phyloP scores from a whole-genome alignment of 2,888 invertebrate genomes.

The Tridacna crocea region DNA sequence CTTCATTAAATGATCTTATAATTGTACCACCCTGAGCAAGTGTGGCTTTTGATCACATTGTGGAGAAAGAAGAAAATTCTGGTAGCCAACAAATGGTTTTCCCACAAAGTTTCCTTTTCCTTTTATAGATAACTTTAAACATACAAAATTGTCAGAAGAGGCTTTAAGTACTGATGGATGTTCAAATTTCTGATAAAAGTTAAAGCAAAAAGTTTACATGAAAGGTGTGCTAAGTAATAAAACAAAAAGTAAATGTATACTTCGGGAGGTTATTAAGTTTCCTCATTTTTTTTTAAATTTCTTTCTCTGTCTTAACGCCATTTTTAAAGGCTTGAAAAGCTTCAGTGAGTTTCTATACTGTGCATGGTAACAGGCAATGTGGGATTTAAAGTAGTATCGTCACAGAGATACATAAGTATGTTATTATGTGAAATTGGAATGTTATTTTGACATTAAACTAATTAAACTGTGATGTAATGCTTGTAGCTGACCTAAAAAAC shows the following conservation, averaged over 20 bases:
- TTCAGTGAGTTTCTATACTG: constrained; percentile 7
- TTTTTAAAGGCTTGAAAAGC: constrained; percentile 20
- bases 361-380: constrained; percentile 8
- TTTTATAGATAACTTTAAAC: not conserved
- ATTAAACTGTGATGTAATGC: too few species aligned
- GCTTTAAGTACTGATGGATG: not conserved
- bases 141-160: not conserved
- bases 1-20: too few species aligned
- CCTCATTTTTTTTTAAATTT: not conserved
- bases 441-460: too few species aligned
- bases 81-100: not conserved
- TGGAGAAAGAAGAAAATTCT: not conserved
- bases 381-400: not conserved
- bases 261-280: constrained; percentile 2
- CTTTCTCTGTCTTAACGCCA: constrained; percentile 4
- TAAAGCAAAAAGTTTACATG: not conserved
- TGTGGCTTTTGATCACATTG: not conserved
- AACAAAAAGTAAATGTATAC: not conserved
- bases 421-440: too few species aligned
- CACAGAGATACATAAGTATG: too few species aligned
- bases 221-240: not conserved
- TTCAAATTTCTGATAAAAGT: not conserved
- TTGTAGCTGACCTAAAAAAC: too few species aligned
- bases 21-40: not conserved
- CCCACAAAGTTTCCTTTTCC: not conserved